Percentiles rank a stretch among this genome's conserved stretches.
These are phyloP conservation scores for Microplitis deprimator DNA, from an alignment of 2,888 invertebrate genomes.

Conservation along the genomic window DNA sequence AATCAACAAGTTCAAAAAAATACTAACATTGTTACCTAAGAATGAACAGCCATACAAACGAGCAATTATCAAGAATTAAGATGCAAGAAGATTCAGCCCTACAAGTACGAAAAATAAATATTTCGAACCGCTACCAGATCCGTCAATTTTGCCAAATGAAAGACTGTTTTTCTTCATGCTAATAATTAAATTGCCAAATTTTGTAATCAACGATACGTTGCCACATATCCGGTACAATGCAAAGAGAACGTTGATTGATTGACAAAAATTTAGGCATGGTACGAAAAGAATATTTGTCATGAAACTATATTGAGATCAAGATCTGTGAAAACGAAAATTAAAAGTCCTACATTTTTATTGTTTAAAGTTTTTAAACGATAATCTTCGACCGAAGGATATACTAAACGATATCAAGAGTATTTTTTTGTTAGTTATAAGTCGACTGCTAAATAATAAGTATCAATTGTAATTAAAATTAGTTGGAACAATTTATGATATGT, in stretches of 20 bases:
- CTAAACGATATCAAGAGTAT: not conserved
- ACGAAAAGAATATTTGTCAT: conserved; percentile 53
- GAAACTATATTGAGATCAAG: conserved; percentile 59
- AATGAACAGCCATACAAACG: conserved; percentile 69
- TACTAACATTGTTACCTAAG: conserved; percentile 66
- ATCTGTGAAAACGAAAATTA: conserved; percentile 52
- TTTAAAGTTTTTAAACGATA: conserved; percentile 59
- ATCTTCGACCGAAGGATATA: conserved; percentile 26
- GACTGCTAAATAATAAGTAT: too few relatives aligned
- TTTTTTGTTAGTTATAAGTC: not conserved
- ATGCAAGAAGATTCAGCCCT: conserved; percentile 73
- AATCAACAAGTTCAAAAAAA: conserved; percentile 58
- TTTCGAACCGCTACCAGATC: conserved; percentile 61
- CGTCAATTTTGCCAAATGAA: conserved; percentile 46
- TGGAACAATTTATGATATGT: too few relatives aligned
- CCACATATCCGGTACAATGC: conserved; percentile 82
- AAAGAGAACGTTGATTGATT: conserved; percentile 82
- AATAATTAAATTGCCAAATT: conserved; percentile 83
- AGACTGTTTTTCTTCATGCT: conserved; percentile 73
- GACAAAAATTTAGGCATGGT: conserved; percentile 74
- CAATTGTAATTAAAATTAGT: too few relatives aligned
- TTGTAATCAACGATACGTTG: conserved; percentile 82
- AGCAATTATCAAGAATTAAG: conserved; percentile 67
- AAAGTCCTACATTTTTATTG: conserved; percentile 56
- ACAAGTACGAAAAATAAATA: conserved; percentile 54